Evolutionary conservation across 2,797 vertebrate species (phyloP).

Genomic region (Periophthalmus magnuspinnatus): DNA sequence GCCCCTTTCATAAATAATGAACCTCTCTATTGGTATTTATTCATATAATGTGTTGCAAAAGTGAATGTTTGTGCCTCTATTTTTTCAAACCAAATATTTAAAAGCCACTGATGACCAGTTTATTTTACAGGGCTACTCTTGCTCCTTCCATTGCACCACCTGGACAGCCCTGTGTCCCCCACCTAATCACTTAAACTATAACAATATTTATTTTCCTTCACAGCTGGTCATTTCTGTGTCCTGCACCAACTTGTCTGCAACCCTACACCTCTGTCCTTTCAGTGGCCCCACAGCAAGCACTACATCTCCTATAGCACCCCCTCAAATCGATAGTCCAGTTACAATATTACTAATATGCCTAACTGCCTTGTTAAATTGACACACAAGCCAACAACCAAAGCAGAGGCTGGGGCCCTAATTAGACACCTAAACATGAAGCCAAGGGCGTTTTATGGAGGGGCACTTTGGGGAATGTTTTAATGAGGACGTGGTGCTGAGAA

Average conservation of each 20-base stretch:
- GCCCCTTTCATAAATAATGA: too few species aligned
- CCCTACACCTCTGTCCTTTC: constrained; percentile 44
- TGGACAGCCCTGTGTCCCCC: constrained; percentile 6
- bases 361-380: constrained; percentile 75
- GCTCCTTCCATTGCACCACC: background rate
- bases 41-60: background rate
- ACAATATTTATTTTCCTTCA: constrained; percentile 16
- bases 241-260: constrained; percentile 34
- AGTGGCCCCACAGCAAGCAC: constrained; percentile 35
- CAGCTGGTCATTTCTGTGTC: constrained; percentile 26
- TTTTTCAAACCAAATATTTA: background rate
- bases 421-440: constrained; percentile 73
- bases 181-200: background rate
- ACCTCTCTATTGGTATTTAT: background rate
- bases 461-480: constrained; percentile 78
- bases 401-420: constrained; percentile 70
- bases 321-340: constrained; percentile 54
- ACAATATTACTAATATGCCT: constrained; percentile 69
- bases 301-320: constrained; percentile 29
- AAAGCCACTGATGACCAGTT: background rate
- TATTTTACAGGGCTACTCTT: background rate
- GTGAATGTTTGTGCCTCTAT: background rate
- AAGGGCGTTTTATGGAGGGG: constrained; percentile 67
- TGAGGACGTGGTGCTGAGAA: constrained; percentile 71
- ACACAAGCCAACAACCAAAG: constrained; percentile 58